Base-by-base conservation (phyloP, 1,140 invertebrate species). In the Leucophenga varia region DNA sequence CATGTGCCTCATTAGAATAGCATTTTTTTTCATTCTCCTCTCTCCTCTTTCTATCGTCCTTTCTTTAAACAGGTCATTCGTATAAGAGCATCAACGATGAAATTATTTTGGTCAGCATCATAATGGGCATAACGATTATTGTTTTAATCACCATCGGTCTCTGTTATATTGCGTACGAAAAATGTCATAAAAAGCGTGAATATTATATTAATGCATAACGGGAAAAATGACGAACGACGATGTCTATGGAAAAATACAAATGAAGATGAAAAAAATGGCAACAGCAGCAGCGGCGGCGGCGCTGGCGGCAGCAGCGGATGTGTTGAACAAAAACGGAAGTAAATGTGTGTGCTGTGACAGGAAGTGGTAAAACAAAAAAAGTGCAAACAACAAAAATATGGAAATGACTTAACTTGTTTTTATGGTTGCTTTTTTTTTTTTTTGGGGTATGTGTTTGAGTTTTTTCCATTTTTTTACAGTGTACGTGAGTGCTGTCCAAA, bases 41-140 rank as follows among this genome's bases (percentile, higher is more conserved):
- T 49, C 9, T 13, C 22, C 25, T 54, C 41, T 13, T 18, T 2
- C 30, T 30, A 9, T 34, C n/a, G n/a, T n/a, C n/a, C n/a, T n/a
- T n/a, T n/a, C n/a, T n/a, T n/a, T n/a, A n/a, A n/a, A 22, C 78
- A 88, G 86, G 85, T 43, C 83, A 85, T 61, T 86, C 84, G 21
- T 84, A 86, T 54, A 87, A 85, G 57, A 87, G 86, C 21, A 87
- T 90, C 64, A 90, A 90, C 73, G 88, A 90, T 71, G 87, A 89
- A 70, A 89, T 90, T 57, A 89, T 90, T 45, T 88, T 87, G 87
- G 86, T 89, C 58, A 89, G 87, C 76, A 87, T 90, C 57, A 86
- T 86, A 34, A 89, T 90, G 87, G 87, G 86, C 3, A 87, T 89
- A 42, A 85, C 86, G 17, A 90, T 90, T 54, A 83, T 85, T 3